Conservation (phyloP, 30 jellyfish, hydroid and myxozoan genomes). For the Mastigias papua region DNA sequence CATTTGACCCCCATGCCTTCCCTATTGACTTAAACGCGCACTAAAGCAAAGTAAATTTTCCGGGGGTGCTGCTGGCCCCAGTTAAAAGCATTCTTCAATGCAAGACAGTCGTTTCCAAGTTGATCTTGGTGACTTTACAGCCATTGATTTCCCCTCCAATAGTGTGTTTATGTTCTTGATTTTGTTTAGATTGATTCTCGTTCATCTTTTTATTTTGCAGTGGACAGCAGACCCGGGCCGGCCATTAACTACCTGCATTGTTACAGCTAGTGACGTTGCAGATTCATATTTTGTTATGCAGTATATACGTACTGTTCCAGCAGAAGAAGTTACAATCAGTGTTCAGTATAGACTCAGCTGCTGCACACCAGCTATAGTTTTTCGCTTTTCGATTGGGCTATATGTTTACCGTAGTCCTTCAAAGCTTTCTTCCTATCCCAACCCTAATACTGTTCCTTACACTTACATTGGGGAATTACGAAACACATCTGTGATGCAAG, state of each 20-base stretch:
- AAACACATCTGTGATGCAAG: constrained; percentile 3
- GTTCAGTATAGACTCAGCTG: background rate
- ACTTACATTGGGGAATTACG: constrained; percentile 1
- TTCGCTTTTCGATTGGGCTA: constrained; percentile 9
- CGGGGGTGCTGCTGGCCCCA: no score
- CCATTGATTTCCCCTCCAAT: no score
- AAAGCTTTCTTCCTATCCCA: background rate
- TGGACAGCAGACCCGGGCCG: background rate
- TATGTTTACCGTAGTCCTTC: background rate
- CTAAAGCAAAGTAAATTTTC: no score
- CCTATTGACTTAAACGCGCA: no score
- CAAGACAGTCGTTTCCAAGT: no score
- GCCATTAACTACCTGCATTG: background rate
- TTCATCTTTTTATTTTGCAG: background rate
- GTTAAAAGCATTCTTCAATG: no score
- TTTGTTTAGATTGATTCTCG: no score
- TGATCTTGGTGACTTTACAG: no score
- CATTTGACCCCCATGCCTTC: no score
- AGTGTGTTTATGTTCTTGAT: no score
- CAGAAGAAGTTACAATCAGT: constrained; percentile 11
- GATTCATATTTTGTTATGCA: constrained; percentile 28
- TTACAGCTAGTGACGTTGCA: background rate
- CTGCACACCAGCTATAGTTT: background rate
- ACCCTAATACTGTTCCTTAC: background rate
- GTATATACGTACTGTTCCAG: background rate